A percentile compares a stretch with the other conserved stretches of the same genome.
phyloP scores from a whole-genome alignment of 2,888 invertebrate genomes.

The Eupithecia tripunctaria region DNA sequence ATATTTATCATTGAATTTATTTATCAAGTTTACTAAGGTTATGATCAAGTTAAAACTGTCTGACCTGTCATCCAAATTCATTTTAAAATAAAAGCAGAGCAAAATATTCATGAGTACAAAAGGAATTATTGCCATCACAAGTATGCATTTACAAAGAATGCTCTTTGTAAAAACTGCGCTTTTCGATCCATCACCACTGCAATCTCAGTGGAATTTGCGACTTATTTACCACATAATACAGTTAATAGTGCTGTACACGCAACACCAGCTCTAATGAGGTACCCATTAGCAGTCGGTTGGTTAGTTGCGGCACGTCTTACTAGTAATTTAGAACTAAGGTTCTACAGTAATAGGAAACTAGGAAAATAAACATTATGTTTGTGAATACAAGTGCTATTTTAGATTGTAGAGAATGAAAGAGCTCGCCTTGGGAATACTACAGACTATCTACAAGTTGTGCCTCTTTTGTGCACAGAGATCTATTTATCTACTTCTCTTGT shows the following conservation, averaged over 20 bases:
- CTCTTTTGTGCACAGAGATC: neutral
- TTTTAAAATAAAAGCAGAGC: neutral
- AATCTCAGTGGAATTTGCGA: slow-evolving; percentile 37
- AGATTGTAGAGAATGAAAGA: neutral
- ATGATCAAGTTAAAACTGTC: neutral
- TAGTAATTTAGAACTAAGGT: slow-evolving; percentile 32
- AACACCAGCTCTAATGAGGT: slow-evolving; percentile 43
- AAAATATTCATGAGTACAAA: neutral
- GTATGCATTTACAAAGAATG: neutral
- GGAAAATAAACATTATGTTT: slow-evolving; percentile 12
- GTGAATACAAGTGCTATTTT: neutral
- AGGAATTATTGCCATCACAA: neutral
- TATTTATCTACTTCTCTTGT: neutral
- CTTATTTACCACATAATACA: slow-evolving; percentile 43
- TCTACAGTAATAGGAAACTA: slow-evolving; percentile 10
- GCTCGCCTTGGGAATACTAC: neutral
- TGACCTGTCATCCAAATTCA: neutral
- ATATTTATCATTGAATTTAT: too few species aligned
- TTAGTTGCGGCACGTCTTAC: slow-evolving; percentile 40
- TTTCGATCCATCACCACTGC: slow-evolving; percentile 35
- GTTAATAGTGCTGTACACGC: slow-evolving; percentile 46
- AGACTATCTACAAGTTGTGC: neutral
- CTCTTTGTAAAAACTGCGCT: slow-evolving; percentile 24
- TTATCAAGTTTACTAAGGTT: neutral
- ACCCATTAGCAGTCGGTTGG: slow-evolving; percentile 42